These are phyloP conservation scores for Rattus norvegicus DNA, from an alignment of 2,113 vertebrate species.

Conservation along the genomic window DNA sequence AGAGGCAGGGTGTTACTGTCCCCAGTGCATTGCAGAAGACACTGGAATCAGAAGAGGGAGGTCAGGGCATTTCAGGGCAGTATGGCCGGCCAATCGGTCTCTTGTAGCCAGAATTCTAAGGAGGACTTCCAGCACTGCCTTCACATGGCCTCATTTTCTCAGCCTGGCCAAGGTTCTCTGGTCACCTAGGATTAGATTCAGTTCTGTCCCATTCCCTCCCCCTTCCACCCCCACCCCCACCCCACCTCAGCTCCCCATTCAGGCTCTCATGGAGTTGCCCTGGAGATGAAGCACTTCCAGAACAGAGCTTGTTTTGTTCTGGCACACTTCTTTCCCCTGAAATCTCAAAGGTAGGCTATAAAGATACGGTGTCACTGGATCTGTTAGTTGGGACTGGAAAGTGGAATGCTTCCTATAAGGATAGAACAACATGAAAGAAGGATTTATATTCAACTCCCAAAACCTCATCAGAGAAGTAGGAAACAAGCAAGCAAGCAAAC, in stretches of 20 bases:
- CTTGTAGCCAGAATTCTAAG: conserved; percentile 5
- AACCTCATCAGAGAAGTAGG: conserved; percentile 68
- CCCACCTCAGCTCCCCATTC: background rate
- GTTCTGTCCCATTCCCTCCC: background rate
- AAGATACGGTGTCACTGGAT: conserved; percentile 51
- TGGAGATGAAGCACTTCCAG: conserved; percentile 36
- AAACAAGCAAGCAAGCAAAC: background rate
- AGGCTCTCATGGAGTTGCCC: background rate
- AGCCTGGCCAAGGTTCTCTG: background rate
- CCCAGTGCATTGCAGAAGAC: background rate
- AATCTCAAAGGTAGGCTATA: conserved; percentile 64
- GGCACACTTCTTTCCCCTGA: conserved; percentile 33
- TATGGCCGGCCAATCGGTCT: background rate
- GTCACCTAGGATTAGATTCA: background rate
- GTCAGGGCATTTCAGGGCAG: background rate
- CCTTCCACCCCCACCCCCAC: no score
- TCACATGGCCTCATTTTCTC: background rate
- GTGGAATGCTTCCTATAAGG: conserved; percentile 52
- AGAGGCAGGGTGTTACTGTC: background rate
- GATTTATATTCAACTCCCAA: conserved; percentile 65
- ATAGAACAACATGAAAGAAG: background rate
- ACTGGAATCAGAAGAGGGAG: background rate
- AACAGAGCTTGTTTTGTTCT: conserved; percentile 56
- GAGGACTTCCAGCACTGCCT: background rate
- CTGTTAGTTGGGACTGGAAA: background rate